phyloP scores from a whole-genome alignment of 2,888 invertebrate genomes.

The Ditula angustiorana region DNA sequence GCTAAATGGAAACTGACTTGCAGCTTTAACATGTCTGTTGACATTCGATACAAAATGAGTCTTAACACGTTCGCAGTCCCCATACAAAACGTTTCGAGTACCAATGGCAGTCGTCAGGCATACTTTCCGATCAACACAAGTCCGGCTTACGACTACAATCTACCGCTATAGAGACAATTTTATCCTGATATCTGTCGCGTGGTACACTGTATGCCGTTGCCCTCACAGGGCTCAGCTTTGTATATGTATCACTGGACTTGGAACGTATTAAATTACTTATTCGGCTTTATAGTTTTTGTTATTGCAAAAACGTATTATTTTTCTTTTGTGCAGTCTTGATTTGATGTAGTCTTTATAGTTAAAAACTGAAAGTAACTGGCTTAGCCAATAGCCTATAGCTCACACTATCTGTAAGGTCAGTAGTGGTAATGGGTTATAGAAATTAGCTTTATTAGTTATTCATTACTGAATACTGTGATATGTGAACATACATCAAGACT shows the following conservation, averaged over 20 bases:
- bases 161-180: too few relatives aligned
- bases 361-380: neutral
- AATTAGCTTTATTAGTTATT: neutral
- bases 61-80: too few relatives aligned
- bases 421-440: too few relatives aligned
- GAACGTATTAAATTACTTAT: neutral
- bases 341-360: neutral
- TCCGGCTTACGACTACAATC: too few relatives aligned
- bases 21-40: constrained; percentile 3
- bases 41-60: constrained; percentile 33
- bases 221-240: too few relatives aligned
- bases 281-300: neutral
- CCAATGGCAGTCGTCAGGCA: too few relatives aligned
- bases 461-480: neutral
- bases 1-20: constrained; percentile 16
- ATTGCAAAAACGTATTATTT: neutral
- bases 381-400: neutral
- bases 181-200: too few relatives aligned
- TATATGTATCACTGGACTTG: too few relatives aligned
- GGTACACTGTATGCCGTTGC: too few relatives aligned
- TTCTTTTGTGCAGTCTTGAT: neutral
- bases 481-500: neutral
- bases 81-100: too few relatives aligned
- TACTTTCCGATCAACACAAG: too few relatives aligned
- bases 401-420: too few relatives aligned